Evolutionary conservation across 2,797 vertebrate genomes (phyloP).

Genomic region (Margarornis squamiger): DNA sequence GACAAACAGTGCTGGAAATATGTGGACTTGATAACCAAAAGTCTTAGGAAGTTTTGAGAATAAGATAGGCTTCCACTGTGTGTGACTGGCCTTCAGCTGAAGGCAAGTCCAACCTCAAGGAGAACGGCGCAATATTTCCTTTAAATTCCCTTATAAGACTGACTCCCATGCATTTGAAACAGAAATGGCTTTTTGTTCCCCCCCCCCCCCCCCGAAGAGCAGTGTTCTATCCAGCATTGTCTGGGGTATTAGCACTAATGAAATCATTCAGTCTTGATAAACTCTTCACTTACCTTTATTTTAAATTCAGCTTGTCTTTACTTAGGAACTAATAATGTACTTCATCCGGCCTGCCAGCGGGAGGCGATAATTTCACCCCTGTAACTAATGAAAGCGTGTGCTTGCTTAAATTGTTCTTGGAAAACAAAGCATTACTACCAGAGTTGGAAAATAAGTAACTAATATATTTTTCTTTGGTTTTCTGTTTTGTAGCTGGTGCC

Average conservation of each 20-base stretch:
- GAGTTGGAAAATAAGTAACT: neutral
- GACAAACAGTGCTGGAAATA: neutral
- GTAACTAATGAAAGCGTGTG: neutral
- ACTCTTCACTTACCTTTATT: neutral
- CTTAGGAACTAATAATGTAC: neutral
- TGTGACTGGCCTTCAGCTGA: neutral
- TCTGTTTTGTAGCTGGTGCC: conserved; percentile 85
- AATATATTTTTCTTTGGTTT: conserved; percentile 35
- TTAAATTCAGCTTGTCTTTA: neutral
- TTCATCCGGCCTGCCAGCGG: neutral
- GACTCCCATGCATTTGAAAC: neutral
- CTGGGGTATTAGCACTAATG: neutral
- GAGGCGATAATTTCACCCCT: neutral
- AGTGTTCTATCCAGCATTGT: neutral
- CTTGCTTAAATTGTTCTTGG: neutral
- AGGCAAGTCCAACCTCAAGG: neutral
- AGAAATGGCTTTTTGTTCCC: neutral
- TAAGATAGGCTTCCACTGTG: neutral
- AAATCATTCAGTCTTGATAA: neutral
- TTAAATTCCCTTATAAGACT: neutral
- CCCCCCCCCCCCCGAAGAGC: rapidly evolving
- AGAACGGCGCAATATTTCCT: neutral
- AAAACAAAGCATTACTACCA: neutral
- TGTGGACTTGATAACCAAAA: neutral
- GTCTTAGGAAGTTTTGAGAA: neutral